Base-by-base conservation (phyloP, 2,797 vertebrate genomes). In the Neosilurus hyrtlii region DNA sequence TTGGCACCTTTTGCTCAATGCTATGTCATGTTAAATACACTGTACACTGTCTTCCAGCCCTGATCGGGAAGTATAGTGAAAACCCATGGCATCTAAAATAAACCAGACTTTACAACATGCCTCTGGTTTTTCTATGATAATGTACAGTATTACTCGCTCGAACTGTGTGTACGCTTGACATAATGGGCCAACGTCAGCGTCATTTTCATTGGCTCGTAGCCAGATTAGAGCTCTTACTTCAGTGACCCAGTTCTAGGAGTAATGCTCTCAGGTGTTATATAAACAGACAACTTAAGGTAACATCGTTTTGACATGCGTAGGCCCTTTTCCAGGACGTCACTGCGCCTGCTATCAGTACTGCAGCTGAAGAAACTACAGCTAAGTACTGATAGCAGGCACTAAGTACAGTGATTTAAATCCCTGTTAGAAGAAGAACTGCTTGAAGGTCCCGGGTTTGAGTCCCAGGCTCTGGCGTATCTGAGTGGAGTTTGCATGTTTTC, bases 261-360 rank as follows among this genome's bases (percentile, higher is more conserved):
- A 86, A 84, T 79, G 82, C 85, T 79, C 52, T 76, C 67, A 63
- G 73, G 82, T 77, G 84, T 88, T 89, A 86, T 80, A 80, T 86
- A 89, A 89, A 85, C 80, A 89, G 85, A 85, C 81, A 59, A 65
- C 15, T 30, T 67, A 82, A 22, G 61, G 65, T 54, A 85, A 74
- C 66, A 75, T 51, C n/a, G 56, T 49, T 2, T 18, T 18, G 14
- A 16, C 37, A 16, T 65, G 77, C 52, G 35, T 43, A 67, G 26
- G 26, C 49, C 52, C 52, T 82, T 86, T 84, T 85, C 76, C 72
- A 10, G 81, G 83, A 81, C 61, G 61, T 87, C 84, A 83, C 14
- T 22, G 71, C 51, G 57, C 76, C 24, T 30, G 15, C 10, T 2
- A 18, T 2, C 9, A 18, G 24, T 9, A 2, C 18, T 14, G 68